phyloP scores from a whole-genome alignment of 1,140 invertebrate genomes.

The Euura saliciscinereae region DNA sequence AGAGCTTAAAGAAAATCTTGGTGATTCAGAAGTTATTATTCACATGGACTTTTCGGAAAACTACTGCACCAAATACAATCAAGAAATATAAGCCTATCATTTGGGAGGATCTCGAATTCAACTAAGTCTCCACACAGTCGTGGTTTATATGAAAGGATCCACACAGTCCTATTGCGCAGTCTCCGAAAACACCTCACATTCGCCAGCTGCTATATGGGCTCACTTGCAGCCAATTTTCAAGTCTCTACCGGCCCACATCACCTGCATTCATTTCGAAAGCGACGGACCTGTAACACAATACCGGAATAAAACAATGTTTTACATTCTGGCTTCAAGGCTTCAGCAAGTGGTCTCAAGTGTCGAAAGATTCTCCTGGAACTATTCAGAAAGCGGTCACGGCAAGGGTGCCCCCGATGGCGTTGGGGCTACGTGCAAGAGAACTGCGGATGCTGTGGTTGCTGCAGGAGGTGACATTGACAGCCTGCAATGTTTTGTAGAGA shows the following conservation, averaged over 20 bases:
- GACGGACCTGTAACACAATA: conserved; percentile 33
- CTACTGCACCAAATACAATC: conserved; percentile 38
- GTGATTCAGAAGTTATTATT: conserved; percentile 30
- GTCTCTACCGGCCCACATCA: neutral
- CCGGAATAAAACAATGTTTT: conserved; percentile 25
- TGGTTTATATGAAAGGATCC: conserved; percentile 35
- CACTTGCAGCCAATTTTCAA: conserved; percentile 5
- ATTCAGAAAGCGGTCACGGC: conserved; percentile 18
- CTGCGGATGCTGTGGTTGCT: conserved; percentile 15
- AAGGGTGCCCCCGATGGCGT: conserved; percentile 19
- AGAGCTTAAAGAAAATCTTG: conserved; percentile 32
- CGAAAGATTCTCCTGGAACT: conserved; percentile 16
- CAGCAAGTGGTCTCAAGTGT: conserved; percentile 23
- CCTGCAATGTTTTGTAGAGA: conserved; percentile 5
- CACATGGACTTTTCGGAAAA: conserved; percentile 41
- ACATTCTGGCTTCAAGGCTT: conserved; percentile 15
- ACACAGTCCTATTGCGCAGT: conserved; percentile 33
- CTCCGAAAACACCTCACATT: conserved; percentile 31
- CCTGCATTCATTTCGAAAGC: conserved; percentile 26
- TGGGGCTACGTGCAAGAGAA: conserved; percentile 14
- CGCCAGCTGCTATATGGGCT: conserved; percentile 9
- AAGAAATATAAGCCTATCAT: conserved; percentile 45
- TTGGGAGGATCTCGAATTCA: conserved; percentile 43
- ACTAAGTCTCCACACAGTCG: conserved; percentile 15
- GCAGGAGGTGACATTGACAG: conserved; percentile 16